Conservation (phyloP, 1,140 invertebrate species). For the Nasonia longicornis region DNA sequence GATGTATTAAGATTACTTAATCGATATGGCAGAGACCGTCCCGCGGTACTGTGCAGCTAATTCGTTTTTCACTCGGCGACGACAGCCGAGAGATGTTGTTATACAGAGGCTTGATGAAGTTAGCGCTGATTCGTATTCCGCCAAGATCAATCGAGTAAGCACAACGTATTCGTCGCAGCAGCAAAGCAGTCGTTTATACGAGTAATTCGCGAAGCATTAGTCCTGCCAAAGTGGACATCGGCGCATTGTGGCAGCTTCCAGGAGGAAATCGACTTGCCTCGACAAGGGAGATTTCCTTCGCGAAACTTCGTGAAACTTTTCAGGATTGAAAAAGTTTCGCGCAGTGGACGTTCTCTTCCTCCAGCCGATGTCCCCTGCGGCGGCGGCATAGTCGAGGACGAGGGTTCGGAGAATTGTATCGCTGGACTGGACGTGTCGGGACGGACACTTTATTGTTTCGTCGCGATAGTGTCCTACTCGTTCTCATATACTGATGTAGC, state of each 20-base stretch:
- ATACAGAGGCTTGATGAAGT: not conserved
- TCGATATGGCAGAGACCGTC: slow-evolving; percentile 63
- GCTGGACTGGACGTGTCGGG: slow-evolving; percentile 3
- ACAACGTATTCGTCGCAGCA: too few relatives aligned
- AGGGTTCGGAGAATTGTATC: slow-evolving; percentile 10
- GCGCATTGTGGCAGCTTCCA: slow-evolving; percentile 19
- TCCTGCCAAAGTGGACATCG: slow-evolving; percentile 37
- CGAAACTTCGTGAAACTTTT: slow-evolving; percentile 27
- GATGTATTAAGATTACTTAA: slow-evolving; percentile 72
- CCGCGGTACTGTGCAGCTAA: slow-evolving; percentile 57
- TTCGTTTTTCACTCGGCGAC: slow-evolving; percentile 64
- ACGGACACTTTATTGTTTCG: slow-evolving; percentile 15
- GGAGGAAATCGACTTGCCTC: slow-evolving; percentile 23
- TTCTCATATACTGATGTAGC: not conserved
- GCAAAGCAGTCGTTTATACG: not conserved
- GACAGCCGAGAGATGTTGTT: not conserved
- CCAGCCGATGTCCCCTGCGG: slow-evolving; percentile 6
- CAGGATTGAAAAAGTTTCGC: slow-evolving; percentile 39
- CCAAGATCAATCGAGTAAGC: too few relatives aligned
- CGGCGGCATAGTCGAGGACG: not conserved
- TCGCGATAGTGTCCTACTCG: not conserved
- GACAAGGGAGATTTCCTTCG: slow-evolving; percentile 26
- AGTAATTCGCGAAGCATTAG: slow-evolving; percentile 38
- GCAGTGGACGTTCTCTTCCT: not conserved
- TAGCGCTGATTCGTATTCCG: not conserved